Base-by-base conservation (phyloP, 2,888 invertebrate species). In the Sinodicranocentrus sp. region DNA sequence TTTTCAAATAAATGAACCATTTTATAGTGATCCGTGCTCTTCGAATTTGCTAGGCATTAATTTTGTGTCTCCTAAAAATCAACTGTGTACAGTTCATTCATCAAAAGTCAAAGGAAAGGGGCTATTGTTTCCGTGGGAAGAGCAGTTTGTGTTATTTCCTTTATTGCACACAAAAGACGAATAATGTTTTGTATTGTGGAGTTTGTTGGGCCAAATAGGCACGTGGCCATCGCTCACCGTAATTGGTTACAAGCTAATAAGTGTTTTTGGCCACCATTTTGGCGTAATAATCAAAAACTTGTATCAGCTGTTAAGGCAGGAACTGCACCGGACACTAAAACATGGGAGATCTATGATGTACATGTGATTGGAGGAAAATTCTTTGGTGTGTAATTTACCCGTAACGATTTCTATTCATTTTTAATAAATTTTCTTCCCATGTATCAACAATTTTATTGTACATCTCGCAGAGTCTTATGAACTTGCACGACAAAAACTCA, bases 231-330 rank as follows among this genome's bases (percentile, higher is more conserved):
- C 10, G 57, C 43, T 1, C 65, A 67, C 44, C 1, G n/a, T n/a
- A 54, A 48, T 21, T 76, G 76, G 76, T 1, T 76, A 1, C 2
- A 8, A 2, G 28, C 17, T 15, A 44, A 28, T 3, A 48, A 54
- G 19, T 76, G 76, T 26, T 76, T 52, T 44, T 78, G 70, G 70
- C 78, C 70, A 25, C 70, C 76, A 8, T 76, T 67, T 25, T 65
- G 67, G 65, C 65, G 52, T 28, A 33, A 65, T 15, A 26, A 2
- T 8, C n/a, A 17, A 13, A 76, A 65, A 28, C 39, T 65, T 19
- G 10, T 28, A 3, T 1, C 48, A 3, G 76, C 76, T 2, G 6
- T 67, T 0, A 15, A 54, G 10, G 6, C 2, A 2, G 54, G 44
- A 15, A 21, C 19, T 8, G 1, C 1, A 2, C 76, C 76, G 25